Conservation (phyloP, 1,140 invertebrate genomes). For the Pseudobourletiella spinata region DNA sequence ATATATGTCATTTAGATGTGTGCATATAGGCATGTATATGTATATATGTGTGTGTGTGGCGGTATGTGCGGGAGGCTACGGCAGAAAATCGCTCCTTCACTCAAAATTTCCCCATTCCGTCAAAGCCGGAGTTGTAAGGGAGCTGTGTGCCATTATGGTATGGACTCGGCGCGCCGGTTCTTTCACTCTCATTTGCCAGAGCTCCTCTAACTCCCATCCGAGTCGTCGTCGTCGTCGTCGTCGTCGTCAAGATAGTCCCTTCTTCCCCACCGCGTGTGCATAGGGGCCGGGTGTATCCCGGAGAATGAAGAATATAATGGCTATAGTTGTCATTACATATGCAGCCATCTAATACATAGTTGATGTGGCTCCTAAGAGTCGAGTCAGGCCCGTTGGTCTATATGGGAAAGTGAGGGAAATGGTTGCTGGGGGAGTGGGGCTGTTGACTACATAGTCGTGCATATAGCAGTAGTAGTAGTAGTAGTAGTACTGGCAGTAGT, state of each 20-base stretch:
- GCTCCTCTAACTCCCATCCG: not conserved
- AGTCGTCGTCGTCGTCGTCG: not conserved
- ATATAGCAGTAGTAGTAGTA: too few species aligned
- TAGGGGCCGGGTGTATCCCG: not conserved
- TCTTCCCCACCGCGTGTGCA: not conserved
- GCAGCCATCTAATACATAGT: conserved; percentile 13
- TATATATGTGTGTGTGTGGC: too few species aligned
- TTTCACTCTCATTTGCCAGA: too few species aligned
- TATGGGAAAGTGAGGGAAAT: not conserved
- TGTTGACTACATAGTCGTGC: too few species aligned
- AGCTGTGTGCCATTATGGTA: too few species aligned
- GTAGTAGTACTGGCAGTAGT: not conserved
- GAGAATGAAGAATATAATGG: not conserved
- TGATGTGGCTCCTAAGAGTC: conserved; percentile 4
- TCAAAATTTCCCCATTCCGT: too few species aligned
- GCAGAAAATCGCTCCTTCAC: too few species aligned
- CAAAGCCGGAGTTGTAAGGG: too few species aligned
- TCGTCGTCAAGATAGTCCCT: not conserved
- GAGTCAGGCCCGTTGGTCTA: not conserved
- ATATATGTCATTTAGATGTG: too few species aligned
- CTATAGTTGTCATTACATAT: conserved; percentile 11
- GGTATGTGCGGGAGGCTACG: too few species aligned
- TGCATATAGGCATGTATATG: too few species aligned
- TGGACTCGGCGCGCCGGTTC: too few species aligned
- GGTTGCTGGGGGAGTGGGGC: not conserved